Conservation (phyloP, 64 coral and sea anemone genomes). For the Stylophora pistillata region DNA sequence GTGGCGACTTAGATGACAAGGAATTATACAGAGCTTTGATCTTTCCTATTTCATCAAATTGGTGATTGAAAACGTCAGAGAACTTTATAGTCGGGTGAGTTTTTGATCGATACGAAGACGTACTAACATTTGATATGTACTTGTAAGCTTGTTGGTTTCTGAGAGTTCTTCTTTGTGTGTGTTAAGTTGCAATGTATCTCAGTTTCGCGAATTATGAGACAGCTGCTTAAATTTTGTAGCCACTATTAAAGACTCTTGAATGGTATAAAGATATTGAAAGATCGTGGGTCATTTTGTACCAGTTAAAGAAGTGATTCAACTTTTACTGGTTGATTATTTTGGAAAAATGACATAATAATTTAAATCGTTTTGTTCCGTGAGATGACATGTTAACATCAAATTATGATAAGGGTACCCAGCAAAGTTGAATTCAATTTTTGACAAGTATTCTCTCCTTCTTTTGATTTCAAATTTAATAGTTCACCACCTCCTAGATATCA, state of each 20-base stretch:
- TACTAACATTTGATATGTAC: not conserved
- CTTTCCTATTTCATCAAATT: not conserved
- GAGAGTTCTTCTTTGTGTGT: not conserved
- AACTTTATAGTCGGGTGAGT: not conserved
- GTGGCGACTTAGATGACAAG: not conserved
- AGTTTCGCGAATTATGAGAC: not conserved
- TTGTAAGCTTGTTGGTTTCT: not conserved
- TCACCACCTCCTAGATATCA: not conserved
- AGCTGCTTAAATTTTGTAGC: not conserved
- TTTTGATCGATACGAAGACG: not conserved
- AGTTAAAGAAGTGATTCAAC: not conserved
- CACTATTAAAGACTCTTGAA: not conserved
- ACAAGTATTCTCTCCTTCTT: not conserved
- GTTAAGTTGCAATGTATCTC: not conserved
- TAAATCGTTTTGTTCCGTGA: not conserved
- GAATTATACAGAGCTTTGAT: constrained; percentile 36
- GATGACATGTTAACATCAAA: not conserved
- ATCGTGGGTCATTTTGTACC: not conserved
- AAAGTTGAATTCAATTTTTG: too few relatives aligned
- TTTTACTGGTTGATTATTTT: not conserved
- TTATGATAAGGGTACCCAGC: too few relatives aligned
- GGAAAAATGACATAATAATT: not conserved
- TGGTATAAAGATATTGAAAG: not conserved
- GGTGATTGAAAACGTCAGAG: not conserved
- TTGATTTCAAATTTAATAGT: not conserved